Percentiles rank a stretch among this genome's conserved stretches.
phyloP scores from a whole-genome alignment of 1,140 invertebrate species.

The Brachionus angularis region DNA sequence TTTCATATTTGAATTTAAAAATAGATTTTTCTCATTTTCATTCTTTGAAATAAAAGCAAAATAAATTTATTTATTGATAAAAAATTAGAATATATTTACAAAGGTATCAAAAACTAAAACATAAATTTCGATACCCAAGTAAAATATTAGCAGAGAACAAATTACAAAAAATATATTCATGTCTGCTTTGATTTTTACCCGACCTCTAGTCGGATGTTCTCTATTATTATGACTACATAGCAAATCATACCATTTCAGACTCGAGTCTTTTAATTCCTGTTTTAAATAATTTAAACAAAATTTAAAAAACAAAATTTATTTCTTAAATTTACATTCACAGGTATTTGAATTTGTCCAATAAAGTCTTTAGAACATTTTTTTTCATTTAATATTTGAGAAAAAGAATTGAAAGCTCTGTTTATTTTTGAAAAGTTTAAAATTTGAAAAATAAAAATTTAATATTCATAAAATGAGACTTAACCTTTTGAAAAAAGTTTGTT shows the following conservation, averaged over 20 bases:
- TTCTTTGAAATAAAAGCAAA: no score
- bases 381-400: no score
- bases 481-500: no score
- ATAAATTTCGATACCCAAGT: background rate
- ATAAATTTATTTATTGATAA: no score
- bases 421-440: no score
- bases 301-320: background rate
- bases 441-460: no score
- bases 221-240: background rate
- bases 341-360: slow-evolving; percentile 7
- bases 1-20: no score
- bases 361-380: background rate
- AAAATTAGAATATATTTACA: no score
- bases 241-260: background rate
- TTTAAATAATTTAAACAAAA: background rate
- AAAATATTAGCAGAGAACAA: background rate
- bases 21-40: no score
- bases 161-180: no score
- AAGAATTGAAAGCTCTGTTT: no score
- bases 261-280: background rate
- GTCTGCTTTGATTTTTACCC: background rate
- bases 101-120: background rate
- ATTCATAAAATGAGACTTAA: no score
- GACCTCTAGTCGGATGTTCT: background rate
- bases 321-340: background rate